Percentiles rank a stretch among this genome's conserved stretches.
Conservation (phyloP, 2,888 invertebrate species). For the Sympetrum striolatum region DNA sequence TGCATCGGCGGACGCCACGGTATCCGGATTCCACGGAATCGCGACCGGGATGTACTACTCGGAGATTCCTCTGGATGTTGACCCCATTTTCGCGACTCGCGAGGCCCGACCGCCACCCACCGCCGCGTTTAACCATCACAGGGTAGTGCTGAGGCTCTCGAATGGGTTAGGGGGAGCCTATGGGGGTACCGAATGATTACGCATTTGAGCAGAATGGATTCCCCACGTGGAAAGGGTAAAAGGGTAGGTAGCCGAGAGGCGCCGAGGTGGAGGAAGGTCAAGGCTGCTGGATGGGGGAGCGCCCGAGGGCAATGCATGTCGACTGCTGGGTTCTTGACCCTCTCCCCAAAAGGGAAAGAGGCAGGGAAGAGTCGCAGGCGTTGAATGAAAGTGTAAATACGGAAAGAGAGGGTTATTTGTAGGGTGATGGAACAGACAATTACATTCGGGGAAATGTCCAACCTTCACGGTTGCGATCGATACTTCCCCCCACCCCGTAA, state of each 20-base stretch:
- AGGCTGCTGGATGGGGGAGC: conserved; percentile 9
- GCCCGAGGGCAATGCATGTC: conserved; percentile 7
- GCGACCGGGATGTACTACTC: not conserved
- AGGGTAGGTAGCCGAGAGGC: not conserved
- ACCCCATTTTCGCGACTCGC: not conserved
- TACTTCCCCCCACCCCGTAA: conserved; percentile 37
- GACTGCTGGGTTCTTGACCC: not conserved
- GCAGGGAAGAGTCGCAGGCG: not conserved
- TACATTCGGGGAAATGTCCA: conserved; percentile 42
- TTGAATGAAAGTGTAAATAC: not conserved
- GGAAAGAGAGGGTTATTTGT: not conserved
- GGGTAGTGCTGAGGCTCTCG: not conserved
- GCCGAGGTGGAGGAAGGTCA: conserved; percentile 18
- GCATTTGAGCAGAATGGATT: not conserved
- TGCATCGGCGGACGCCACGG: not conserved
- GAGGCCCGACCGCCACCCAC: not conserved
- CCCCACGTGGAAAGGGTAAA: not conserved
- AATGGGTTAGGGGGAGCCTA: not conserved
- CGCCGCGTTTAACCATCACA: not conserved
- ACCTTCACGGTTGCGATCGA: conserved; percentile 35
- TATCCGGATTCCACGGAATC: not conserved
- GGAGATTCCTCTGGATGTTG: not conserved
- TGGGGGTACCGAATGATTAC: not conserved
- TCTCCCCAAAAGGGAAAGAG: not conserved
- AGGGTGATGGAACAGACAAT: conserved; percentile 30